phyloP scores from a whole-genome alignment of 1,140 invertebrate genomes.

The Apolygus lucorum region DNA sequence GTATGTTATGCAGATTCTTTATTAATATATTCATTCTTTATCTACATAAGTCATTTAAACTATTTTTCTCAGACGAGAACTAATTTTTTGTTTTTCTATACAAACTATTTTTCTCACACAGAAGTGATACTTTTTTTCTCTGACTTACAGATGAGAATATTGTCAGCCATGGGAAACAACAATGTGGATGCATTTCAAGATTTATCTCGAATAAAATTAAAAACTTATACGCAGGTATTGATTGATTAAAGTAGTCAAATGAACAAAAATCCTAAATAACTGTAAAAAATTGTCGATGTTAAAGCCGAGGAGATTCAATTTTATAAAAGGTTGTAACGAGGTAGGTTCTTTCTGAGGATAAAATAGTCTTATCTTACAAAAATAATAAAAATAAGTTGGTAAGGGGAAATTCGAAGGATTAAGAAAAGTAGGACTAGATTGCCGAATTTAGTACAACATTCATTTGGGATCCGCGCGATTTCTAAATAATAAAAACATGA shows the following conservation, averaged over 20 bases:
- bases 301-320: neutral
- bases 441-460: too few relatives aligned
- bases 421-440: too few relatives aligned
- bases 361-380: too few relatives aligned
- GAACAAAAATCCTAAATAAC: neutral
- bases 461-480: too few relatives aligned
- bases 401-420: too few relatives aligned
- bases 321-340: neutral
- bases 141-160: neutral
- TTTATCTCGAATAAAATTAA: too few relatives aligned
- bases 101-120: slow-evolving; percentile 4
- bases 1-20: neutral
- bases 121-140: neutral
- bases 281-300: neutral
- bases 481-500: too few relatives aligned
- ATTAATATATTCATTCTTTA: neutral
- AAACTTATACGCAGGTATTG: neutral
- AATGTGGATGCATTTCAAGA: too few relatives aligned
- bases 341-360: neutral
- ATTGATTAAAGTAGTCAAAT: neutral
- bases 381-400: too few relatives aligned
- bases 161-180: slow-evolving; percentile 4
- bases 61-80: neutral
- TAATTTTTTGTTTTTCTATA: neutral
- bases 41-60: neutral